phyloP scores from a whole-genome alignment of 37 sponge, comb jelly and placozoan genomes.

The Agelas oroides region DNA sequence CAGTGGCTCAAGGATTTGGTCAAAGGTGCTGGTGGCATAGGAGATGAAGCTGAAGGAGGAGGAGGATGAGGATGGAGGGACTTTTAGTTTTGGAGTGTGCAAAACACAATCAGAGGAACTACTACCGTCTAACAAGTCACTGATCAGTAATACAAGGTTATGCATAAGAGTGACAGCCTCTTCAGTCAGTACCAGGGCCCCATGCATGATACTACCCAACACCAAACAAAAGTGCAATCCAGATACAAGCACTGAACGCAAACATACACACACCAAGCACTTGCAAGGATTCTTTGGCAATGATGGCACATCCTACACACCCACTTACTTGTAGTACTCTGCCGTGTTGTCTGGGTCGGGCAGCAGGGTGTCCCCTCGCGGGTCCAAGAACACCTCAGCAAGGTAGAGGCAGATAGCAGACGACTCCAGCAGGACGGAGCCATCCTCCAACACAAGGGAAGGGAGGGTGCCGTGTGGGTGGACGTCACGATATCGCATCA shows the following conservation, averaged over 20 bases:
- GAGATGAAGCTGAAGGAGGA: conserved; percentile 54
- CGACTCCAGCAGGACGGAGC: conserved; percentile 60
- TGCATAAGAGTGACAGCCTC: too few species aligned
- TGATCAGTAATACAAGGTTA: too few species aligned
- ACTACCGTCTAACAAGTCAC: too few species aligned
- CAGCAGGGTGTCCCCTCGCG: conserved; percentile 22
- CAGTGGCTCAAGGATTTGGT: conserved; percentile 70
- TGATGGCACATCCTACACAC: too few species aligned
- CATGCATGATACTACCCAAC: too few species aligned
- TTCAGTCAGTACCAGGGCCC: too few species aligned
- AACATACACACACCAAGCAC: too few species aligned
- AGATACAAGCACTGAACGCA: too few species aligned
- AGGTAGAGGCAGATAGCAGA: conserved; percentile 73
- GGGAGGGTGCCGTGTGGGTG: conserved; percentile 80
- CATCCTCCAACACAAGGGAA: conserved; percentile 61
- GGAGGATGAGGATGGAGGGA: neutral
- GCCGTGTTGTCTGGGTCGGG: conserved; percentile 45
- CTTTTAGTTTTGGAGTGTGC: too few species aligned
- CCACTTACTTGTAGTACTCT: conserved; percentile 63
- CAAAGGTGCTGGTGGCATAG: conserved; percentile 66
- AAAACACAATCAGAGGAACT: too few species aligned
- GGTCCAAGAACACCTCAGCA: conserved; percentile 41
- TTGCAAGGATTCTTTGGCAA: too few species aligned
- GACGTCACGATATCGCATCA: conserved; percentile 50
- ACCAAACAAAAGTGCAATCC: too few species aligned